phyloP scores from a whole-genome alignment of 2,797 vertebrate genomes.

The Poliocrania exsul region DNA sequence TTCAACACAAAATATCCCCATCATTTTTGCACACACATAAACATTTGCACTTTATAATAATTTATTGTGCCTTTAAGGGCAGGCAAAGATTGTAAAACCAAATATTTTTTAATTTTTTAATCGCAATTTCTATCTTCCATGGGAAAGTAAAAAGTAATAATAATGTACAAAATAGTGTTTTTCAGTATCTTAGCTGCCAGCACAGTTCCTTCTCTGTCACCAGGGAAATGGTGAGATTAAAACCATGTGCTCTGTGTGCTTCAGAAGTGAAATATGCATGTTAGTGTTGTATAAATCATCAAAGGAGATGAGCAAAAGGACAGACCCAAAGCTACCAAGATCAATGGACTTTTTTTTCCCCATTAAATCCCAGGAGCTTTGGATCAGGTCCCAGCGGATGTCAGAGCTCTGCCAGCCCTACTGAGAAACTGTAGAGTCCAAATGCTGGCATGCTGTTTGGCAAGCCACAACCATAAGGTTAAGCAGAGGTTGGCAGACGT shows the following conservation, averaged over 20 bases:
- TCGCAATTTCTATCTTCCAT: background rate
- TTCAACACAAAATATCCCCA: background rate
- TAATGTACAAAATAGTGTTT: constrained; percentile 1
- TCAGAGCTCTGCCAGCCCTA: background rate
- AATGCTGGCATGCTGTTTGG: background rate
- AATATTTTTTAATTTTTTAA: background rate
- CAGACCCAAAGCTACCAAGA: background rate
- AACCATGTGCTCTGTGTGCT: background rate
- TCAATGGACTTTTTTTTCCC: background rate
- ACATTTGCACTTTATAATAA: background rate
- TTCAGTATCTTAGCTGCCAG: background rate
- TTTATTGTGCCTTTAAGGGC: background rate
- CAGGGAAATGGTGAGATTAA: constrained; percentile 42
- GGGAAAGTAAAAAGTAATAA: background rate
- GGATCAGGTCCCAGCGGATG: background rate
- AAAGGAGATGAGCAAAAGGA: background rate
- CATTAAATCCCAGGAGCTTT: constrained; percentile 5
- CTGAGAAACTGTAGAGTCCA: background rate
- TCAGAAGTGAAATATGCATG: background rate
- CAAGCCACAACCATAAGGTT: background rate
- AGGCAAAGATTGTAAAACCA: background rate
- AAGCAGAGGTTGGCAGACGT: background rate
- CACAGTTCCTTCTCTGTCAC: background rate
- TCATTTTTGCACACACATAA: background rate
- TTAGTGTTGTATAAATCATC: constrained; percentile 51